phyloP scores from a whole-genome alignment of 2,113 vertebrate species.

The Regulus satrapa region DNA sequence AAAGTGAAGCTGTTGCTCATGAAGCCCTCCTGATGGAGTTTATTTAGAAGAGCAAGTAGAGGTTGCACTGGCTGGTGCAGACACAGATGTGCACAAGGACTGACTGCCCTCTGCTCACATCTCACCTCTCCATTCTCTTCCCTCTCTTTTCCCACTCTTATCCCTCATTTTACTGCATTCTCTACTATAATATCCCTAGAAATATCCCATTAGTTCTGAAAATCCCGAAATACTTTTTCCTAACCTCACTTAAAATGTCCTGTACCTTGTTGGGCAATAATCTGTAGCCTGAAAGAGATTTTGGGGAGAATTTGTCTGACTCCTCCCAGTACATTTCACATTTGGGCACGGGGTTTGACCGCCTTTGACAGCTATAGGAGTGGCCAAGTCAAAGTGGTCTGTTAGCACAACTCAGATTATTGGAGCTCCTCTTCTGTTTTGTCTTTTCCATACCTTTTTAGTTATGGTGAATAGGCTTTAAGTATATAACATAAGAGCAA shows the following conservation, averaged over 20 bases:
- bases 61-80: background rate
- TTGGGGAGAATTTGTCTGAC: background rate
- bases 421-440: background rate
- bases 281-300: background rate
- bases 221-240: background rate
- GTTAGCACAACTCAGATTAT: background rate
- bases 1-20: accelerated
- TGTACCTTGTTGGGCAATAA: background rate
- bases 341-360: accelerated
- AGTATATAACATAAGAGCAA: background rate
- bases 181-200: background rate
- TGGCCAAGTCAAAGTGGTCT: background rate
- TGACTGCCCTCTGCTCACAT: accelerated
- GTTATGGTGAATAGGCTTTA: background rate
- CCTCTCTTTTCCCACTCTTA: background rate
- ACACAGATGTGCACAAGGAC: accelerated
- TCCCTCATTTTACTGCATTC: background rate
- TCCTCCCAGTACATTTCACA: background rate
- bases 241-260: background rate
- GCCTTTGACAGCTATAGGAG: background rate
- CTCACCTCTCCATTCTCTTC: background rate
- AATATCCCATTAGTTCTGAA: background rate
- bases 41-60: background rate
- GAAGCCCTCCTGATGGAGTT: background rate
- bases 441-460: background rate